phyloP scores from a whole-genome alignment of 2,797 vertebrate genomes.

The Acanthornis magna region DNA sequence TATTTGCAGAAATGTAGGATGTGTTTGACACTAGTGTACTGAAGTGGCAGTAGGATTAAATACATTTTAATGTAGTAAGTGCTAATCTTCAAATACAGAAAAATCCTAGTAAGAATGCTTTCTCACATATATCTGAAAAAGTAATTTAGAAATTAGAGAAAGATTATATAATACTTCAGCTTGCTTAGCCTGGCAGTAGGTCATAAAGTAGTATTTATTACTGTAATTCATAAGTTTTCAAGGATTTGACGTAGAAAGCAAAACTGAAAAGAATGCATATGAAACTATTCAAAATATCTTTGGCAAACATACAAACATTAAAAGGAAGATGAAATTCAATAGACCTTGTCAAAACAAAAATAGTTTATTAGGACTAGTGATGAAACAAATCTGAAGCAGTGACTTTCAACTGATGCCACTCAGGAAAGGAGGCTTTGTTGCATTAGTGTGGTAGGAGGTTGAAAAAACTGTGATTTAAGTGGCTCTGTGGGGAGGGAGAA shows the following conservation, averaged over 20 bases:
- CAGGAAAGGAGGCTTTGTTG: neutral
- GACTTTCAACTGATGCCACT: neutral
- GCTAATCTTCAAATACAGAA: neutral
- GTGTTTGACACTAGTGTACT: slow-evolving; percentile 6
- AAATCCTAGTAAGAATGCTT: neutral
- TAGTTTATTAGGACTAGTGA: neutral
- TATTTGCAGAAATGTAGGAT: slow-evolving; percentile 24
- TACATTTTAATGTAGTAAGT: neutral
- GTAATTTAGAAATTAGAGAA: slow-evolving; percentile 11
- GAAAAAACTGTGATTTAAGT: slow-evolving; percentile 8
- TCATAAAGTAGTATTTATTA: slow-evolving; percentile 28
- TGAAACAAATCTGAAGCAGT: neutral
- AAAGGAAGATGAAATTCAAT: slow-evolving; percentile 24
- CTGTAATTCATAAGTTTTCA: neutral
- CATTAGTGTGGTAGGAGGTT: neutral
- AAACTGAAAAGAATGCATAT: neutral
- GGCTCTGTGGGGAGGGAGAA: neutral
- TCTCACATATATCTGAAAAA: neutral
- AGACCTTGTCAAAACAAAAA: slow-evolving; percentile 2
- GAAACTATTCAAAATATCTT: neutral
- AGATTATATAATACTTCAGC: neutral
- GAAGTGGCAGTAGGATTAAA: slow-evolving; percentile 46
- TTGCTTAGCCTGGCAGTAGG: neutral
- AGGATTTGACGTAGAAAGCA: neutral
- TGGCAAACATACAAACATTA: neutral